Base-by-base conservation (phyloP, 2,888 invertebrate genomes). In the Monoplex corrugatus region DNA sequence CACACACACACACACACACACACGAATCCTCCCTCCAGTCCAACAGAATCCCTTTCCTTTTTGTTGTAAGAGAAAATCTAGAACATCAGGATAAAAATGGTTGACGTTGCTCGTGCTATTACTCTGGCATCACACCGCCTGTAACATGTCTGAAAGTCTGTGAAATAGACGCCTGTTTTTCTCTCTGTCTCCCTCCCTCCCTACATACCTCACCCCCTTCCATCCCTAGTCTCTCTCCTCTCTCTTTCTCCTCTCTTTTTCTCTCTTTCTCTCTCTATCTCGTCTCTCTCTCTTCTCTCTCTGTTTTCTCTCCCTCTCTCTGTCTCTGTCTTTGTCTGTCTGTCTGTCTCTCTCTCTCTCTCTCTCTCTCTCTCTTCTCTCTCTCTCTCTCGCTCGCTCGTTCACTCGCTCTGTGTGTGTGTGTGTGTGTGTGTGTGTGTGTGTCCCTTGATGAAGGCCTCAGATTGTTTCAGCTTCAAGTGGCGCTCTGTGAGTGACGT, bases 401-500 rank as follows among this genome's bases (percentile, higher is more conserved):
- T n/a, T 50, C 50, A 13, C 50, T 50, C 50, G 10, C 50, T 50
- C 50, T 38, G 38, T 6, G 50, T 50, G 50, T 50, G 50, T 16
- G 50, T 50, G 50, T 16, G 50, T 50, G 16, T 16, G 50, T 50
- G 50, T 50, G 50, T 50, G 50, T 50, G 10, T 50, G 50, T 50
- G 16, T 50, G 10, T 13, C 8, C 75, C 16, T 10, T 75, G 75
- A 75, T 68, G 68, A 68, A 68, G 68, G 2, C 68, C 23, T 1
- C n/a, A 86, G 86, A 86, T 86, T 75, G 72, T 35, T 28, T 68
- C 86, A 23, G 68, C 28, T 68, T 28, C 68, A n/a, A n/a, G 28
- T 23, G 6, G 28, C 68, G n/a, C 44, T 5, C 32, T 35, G 35
- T 86, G 86, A 86, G 40, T 86, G 86, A 86, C 86, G 72, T 75